Base-by-base conservation (phyloP, 92 coral and sea anemone species). In the Umimayanthus kanabou region DNA sequence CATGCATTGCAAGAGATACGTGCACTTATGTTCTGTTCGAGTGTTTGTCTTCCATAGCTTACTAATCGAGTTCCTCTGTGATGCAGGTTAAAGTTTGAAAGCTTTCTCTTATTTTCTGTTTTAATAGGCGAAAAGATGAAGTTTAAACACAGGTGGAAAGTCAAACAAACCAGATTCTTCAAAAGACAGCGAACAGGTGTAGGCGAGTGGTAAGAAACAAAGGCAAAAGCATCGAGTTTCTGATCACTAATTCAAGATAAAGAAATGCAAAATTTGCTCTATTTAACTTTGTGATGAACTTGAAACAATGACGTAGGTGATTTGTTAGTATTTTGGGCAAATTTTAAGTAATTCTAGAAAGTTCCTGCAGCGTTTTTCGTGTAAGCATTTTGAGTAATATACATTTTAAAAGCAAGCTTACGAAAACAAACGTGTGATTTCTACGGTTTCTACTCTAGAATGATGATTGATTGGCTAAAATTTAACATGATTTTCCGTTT, bases 201-300 rank as follows among this genome's bases (percentile, higher is more conserved):
- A 4, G 49, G 49, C 49, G 49, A 43, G 49, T 43, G 20, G 58
- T 53, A 15, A 53, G 58, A 2, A 53, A 61, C 69, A 61, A 61
- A 61, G 26, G 69, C 16, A 29, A 10, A 72, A 72, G 30, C 40
- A 29, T 6, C 76, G 1, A 28, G 8, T 10, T 26, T 33, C 20
- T 72, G 37, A 72, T 72, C 76, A 72, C 22, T 33, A 72, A 72
- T 25, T 33, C n/a, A 72, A 72, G 76, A 72, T 72, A 72, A 28
- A 28, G 40, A 72, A 72, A 72, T 72, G 76, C 40, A 72, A 72
- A 72, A 28, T 72, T 72, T 72, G 76, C 39, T 72, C 16, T 11
- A 72, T 72, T 72, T 28, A 72, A 29, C 39, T 72, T 72, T 72
- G 28, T 29, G 18, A 72, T 72, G 6, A 26, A 72, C 76, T 4